Evolutionary conservation across 2,113 vertebrate species (phyloP), one percentile per base, ranked within the genome.

Genomic region (Lota lota): DNA sequence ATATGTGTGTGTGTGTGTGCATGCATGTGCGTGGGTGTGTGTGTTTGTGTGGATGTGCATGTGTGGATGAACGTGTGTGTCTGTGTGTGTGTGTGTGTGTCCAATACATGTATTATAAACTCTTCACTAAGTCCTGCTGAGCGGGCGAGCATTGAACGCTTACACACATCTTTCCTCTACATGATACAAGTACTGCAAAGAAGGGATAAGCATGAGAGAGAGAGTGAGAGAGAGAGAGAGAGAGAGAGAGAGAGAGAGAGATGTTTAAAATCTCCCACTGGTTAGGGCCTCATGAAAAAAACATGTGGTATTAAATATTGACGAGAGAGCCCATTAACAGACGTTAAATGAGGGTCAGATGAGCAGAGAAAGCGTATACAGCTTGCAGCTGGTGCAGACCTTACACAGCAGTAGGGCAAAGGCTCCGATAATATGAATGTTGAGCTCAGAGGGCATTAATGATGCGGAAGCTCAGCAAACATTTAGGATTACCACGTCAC

Each of bases 271-370:
- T 68, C 66, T 69, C 51, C 22, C 63, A 56, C 17, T 65, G 63
- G 83, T 76, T 62, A 64, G 67, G 51, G 20, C 51, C 50, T 68
- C 4, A 2, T 61, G 53, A 58, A 66, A 76, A 6, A 75, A 73
- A 63, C 63, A 57, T 63, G 70, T 51, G 64, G 57, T 64, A 70
- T 70, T 59, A 77, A 70, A 63, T 71, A 73, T 66, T 40, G 40
- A 79, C 1, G 61, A 40, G 60, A 33, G 40, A 50, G 36, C 10
- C 63, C 58, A 76, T 79, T 78, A 70, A 4, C 61, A 67, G 64
- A 67, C 56, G 72, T 73, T 75, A 72, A 68, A 69, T 73, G 68
- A 77, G 20, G 66, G 47, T n/a, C 40, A 69, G 28, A 79, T 65
- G 16, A 80, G 63, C 20, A 61, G 16, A 54, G 28, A 63, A 36